A percentile compares a stretch with the other conserved stretches of the same genome.
Evolutionary conservation across 2,888 invertebrate species (phyloP).

Genomic region (Hypomecis punctinalis): DNA sequence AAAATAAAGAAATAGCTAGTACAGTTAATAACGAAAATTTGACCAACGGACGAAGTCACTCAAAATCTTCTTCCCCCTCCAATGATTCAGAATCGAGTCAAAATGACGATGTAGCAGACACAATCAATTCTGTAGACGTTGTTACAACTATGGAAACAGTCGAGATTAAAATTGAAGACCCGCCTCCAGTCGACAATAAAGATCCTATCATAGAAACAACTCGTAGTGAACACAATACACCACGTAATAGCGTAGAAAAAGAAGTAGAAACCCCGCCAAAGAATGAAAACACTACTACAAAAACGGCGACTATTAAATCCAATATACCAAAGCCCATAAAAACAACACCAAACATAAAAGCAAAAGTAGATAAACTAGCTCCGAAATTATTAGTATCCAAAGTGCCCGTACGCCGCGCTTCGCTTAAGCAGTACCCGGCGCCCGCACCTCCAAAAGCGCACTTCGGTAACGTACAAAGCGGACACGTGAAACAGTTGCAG

Average conservation of each 20-base stretch:
- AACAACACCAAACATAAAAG: slow-evolving; percentile 60
- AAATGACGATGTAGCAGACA: slow-evolving; percentile 3
- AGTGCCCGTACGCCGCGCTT: slow-evolving; percentile 72
- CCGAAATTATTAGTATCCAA: slow-evolving; percentile 72
- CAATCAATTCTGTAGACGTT: slow-evolving; percentile 6
- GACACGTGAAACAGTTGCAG: slow-evolving; percentile 79
- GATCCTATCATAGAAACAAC: slow-evolving; percentile 7
- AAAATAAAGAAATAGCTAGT: too few relatives aligned
- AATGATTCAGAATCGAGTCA: slow-evolving; percentile 17
- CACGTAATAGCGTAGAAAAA: slow-evolving; percentile 36
- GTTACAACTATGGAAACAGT: slow-evolving; percentile 9
- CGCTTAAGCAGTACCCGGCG: slow-evolving; percentile 72
- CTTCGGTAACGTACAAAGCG: slow-evolving; percentile 78
- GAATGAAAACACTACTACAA: slow-evolving; percentile 40
- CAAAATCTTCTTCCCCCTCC: slow-evolving; percentile 13
- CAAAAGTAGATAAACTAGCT: slow-evolving; percentile 66
- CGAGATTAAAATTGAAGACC: slow-evolving; percentile 12
- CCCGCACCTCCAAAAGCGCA: slow-evolving; percentile 78
- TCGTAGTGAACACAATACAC: slow-evolving; percentile 19
- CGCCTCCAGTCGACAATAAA: slow-evolving; percentile 6
- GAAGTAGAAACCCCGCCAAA: slow-evolving; percentile 25
- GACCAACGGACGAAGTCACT: slow-evolving; percentile 8
- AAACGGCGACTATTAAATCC: slow-evolving; percentile 57
- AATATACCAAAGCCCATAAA: slow-evolving; percentile 77
- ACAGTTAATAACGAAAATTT: slow-evolving; percentile 3